phyloP scores from a whole-genome alignment of 2,113 vertebrate species.

The Paramisgurnus dabryanus region DNA sequence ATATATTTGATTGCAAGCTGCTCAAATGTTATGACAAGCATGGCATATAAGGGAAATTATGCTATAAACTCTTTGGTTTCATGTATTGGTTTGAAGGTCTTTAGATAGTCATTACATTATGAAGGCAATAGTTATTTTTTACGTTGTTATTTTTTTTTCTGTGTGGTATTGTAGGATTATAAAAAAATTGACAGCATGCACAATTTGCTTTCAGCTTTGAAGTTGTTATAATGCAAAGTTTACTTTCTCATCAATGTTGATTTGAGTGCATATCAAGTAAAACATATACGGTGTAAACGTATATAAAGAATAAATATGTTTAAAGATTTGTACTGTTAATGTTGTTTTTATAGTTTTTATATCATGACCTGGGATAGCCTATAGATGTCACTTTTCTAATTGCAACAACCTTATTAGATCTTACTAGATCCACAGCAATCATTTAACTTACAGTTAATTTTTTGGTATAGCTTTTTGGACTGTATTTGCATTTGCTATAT shows the following conservation, averaged over 20 bases:
- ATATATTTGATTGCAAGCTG: not conserved
- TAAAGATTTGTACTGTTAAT: not conserved
- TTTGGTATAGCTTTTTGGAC: not conserved
- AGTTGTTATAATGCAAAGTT: not conserved
- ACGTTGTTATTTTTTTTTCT: not conserved
- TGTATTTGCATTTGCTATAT: not conserved
- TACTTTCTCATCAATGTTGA: not conserved
- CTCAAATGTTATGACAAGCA: slow-evolving; percentile 6
- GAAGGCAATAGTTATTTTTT: not conserved
- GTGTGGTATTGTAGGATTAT: not conserved
- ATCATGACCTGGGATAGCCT: not conserved
- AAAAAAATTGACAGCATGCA: not conserved
- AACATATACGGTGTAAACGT: not conserved
- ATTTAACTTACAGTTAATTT: not conserved
- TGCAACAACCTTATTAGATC: not conserved
- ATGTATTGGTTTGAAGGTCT: not conserved
- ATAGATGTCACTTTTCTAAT: slow-evolving; percentile 7
- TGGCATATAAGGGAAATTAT: not conserved
- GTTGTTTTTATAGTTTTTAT: not conserved
- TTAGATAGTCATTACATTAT: not conserved
- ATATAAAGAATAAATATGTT: not conserved
- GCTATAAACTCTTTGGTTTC: not conserved
- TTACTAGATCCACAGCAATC: not conserved
- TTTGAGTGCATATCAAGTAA: not conserved
- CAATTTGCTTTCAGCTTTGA: not conserved